These are phyloP conservation scores for Rhopalosiphum padi DNA, from an alignment of 1,140 invertebrate genomes.

Conservation along the genomic window DNA sequence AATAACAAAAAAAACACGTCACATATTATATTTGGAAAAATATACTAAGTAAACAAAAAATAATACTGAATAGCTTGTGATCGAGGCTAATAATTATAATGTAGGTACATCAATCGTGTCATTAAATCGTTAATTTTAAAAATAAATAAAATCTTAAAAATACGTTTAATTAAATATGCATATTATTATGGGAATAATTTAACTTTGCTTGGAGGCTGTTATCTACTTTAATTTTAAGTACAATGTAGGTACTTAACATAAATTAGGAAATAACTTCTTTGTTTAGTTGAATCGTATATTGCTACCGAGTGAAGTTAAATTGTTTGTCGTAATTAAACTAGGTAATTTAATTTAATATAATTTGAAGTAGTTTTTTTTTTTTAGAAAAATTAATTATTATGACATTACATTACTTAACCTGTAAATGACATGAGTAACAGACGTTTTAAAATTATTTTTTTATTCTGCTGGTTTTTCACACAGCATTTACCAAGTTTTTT, in stretches of 20 bases:
- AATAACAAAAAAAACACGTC: neutral
- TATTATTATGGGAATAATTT: neutral
- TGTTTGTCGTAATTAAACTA: slow-evolving; percentile 12
- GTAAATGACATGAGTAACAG: slow-evolving; percentile 5
- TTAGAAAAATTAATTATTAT: neutral
- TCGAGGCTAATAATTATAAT: neutral
- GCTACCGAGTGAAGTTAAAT: neutral
- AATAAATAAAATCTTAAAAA: neutral
- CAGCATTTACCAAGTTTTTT: neutral
- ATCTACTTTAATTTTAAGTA: neutral
- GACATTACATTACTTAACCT: slow-evolving; percentile 11
- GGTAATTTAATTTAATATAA: slow-evolving; percentile 5
- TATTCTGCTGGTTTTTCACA: neutral
- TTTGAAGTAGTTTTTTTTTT: neutral
- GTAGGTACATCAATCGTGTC: neutral
- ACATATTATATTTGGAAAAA: neutral
- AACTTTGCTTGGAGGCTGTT: neutral
- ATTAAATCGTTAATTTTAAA: slow-evolving; percentile 14
- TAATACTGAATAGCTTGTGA: neutral
- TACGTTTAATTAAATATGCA: neutral
- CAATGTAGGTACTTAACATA: neutral
- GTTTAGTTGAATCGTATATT: slow-evolving; percentile 17
- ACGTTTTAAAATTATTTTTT: slow-evolving; percentile 3
- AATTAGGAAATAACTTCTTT: slow-evolving; percentile 2
- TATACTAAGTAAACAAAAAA: neutral